Percentiles rank a stretch among this genome's conserved stretches.
These are phyloP conservation scores for Diplodus sargus DNA, from an alignment of 2,797 vertebrate species.

Conservation along the genomic window DNA sequence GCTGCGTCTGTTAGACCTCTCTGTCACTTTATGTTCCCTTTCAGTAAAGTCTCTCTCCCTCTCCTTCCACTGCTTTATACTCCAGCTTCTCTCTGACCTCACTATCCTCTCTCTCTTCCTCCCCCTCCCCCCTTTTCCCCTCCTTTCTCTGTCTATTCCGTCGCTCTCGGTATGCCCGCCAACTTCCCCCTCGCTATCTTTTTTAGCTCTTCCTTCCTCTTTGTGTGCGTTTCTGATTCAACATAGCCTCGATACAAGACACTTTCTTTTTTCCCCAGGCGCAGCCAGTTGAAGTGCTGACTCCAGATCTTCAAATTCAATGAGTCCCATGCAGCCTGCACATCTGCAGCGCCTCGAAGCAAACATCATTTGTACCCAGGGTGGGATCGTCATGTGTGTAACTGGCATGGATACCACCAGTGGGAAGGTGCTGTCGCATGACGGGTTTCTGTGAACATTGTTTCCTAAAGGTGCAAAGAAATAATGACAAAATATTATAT, in stretches of 20 bases:
- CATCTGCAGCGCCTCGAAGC: constrained; percentile 60
- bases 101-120: constrained; percentile 8
- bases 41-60: constrained; percentile 55
- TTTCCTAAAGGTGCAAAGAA: constrained; percentile 14
- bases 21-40: constrained; percentile 73
- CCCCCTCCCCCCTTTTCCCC: background rate
- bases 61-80: constrained; percentile 33
- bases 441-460: constrained; percentile 3
- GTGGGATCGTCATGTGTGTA: constrained; percentile 17
- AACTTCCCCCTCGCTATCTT: constrained; percentile 43
- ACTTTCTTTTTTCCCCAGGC: constrained; percentile 66
- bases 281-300: constrained; percentile 73
- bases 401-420: constrained; percentile 9
- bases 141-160: constrained; percentile 24
- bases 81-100: constrained; percentile 43
- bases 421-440: background rate
- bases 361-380: constrained; percentile 26
- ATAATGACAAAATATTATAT: background rate
- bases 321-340: constrained; percentile 58
- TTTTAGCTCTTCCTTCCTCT: constrained; percentile 51
- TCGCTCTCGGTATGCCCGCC: constrained; percentile 41
- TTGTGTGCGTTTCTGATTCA: constrained; percentile 62
- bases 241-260: constrained; percentile 59
- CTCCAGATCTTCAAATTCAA: constrained; percentile 70
- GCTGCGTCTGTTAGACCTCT: constrained; percentile 71